Base-by-base conservation (phyloP, 1,140 invertebrate species). In the Lepidurus apus region DNA sequence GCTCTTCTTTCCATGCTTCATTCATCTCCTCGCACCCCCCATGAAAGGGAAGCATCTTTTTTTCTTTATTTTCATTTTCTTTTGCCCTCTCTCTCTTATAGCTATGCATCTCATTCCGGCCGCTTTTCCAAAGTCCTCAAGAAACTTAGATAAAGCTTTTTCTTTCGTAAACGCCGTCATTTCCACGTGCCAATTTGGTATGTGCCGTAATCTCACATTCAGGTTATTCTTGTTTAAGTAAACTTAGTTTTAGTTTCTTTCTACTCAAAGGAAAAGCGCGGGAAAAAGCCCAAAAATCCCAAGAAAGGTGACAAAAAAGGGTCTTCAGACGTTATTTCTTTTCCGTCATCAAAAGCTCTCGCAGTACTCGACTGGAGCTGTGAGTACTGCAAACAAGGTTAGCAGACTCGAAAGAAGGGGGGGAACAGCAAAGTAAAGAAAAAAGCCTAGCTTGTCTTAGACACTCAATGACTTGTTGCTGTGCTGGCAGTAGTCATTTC, bases 401-500 rank as follows among this genome's bases (percentile, higher is more conserved):
- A 65, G 21, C 8, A 13, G 53, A 65, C 53, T 65, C 8, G 17
- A 7, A 21, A 65, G 21, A 65, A 13, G 53, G 21, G 13, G 13
- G 8, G 34, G 34, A 34, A 34, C 34, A 34, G 34, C 34, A 2
- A 34, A 34, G 34, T 34, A 34, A 34, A 34, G 21, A 65, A 21
- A 65, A 13, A 65, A 17, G 45, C 45, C 7, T n/a, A 65, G n/a
- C 53, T 65, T 11, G 53, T 65, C n/a, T 65, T 1, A 65, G 34
- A 34, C 2, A n/a, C 53, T 65, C 53, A 65, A 65, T 65, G 53
- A 65, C 53, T 65, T 65, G 53, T 65, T 65, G 53, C 53, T 65
- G 53, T 65, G 53, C 53, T 34, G 34, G 34, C 2, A 34, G 34
- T 34, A 34, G 34, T 34, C 34, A 34, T 34, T 34, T 34, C 34